Base-by-base conservation (phyloP, 2,113 vertebrate genomes). In the Chaetops frenatus region DNA sequence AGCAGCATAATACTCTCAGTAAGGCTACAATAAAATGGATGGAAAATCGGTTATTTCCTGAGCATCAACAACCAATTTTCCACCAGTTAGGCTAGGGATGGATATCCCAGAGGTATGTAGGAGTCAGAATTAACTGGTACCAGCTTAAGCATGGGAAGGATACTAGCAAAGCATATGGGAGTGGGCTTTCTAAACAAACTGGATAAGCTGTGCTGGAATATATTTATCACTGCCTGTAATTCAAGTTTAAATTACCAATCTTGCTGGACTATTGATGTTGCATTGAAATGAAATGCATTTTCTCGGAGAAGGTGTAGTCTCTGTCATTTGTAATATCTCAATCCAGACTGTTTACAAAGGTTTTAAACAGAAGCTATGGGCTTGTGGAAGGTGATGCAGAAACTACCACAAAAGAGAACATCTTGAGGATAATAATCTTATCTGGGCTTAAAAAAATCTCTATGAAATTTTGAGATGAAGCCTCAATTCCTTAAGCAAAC, bases 11-110 rank as follows among this genome's bases (percentile, higher is more conserved):
- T 65, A 35, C 77, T 92, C 97, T 96, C 91, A 60, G 81, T 79
- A 90, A 94, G 88, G 91, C 73, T 94, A 60, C 91, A 83, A 76
- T 93, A 86, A 97, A 97, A 98, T 97, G 88, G 96, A 97, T 96
- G 95, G 97, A 98, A 98, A 98, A 98, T 98, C 72, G 11, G 91
- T 72, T 95, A 97, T 98, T 98, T 98, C 97, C 97, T 98, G 94
- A 97, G 88, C 93, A 97, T 97, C 96, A 97, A 96, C 97, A 97
- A 96, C 91, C 88, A 96, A 97, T 98, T 98, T 98, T 96, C 97
- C 95, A 97, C 96, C 96, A 97, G 96, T 98, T 98, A 97, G 93
- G 80, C 70, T 85, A 79, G 82, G 95, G 97, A 97, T 94, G 93
- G 90, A 96, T 97, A 96, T 97, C 85, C 94, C 69, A 76, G 72